phyloP scores from a whole-genome alignment of 2,888 invertebrate species.

The Hyposoter didymator region DNA sequence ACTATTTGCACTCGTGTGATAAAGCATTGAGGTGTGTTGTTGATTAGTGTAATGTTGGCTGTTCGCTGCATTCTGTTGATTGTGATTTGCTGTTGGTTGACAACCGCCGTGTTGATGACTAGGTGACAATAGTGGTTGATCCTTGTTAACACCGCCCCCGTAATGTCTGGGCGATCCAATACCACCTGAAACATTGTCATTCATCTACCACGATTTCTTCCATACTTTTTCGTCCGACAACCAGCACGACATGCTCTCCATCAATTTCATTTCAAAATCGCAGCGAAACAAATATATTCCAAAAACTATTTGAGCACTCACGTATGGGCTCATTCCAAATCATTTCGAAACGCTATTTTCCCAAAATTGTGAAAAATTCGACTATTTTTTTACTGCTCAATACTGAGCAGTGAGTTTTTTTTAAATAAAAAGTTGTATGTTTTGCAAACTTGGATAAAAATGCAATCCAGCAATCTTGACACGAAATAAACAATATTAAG shows the following conservation, averaged over 20 bases:
- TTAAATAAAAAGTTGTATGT: not conserved
- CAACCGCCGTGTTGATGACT: constrained; percentile 86
- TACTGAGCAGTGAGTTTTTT: not conserved
- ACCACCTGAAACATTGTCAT: constrained; percentile 86
- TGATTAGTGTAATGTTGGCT: constrained; percentile 76
- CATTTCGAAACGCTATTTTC: not conserved
- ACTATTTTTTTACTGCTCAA: not conserved
- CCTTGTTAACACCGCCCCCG: constrained; percentile 85
- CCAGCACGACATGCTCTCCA: constrained; percentile 57
- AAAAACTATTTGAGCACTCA: not conserved
- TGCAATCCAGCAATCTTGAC: not conserved
- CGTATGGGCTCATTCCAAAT: not conserved
- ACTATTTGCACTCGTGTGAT: constrained; percentile 84
- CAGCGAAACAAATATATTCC: not conserved
- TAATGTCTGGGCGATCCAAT: constrained; percentile 86
- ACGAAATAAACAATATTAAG: no score
- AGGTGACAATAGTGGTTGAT: constrained; percentile 85
- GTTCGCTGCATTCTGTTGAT: constrained; percentile 85
- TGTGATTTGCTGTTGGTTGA: constrained; percentile 84
- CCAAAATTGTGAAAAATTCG: not conserved
- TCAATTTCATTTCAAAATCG: not conserved
- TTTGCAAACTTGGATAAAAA: not conserved
- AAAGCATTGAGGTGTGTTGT: constrained; percentile 83
- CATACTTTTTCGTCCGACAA: not conserved
- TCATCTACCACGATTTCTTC: constrained; percentile 71